A percentile compares a stretch with the other conserved stretches of the same genome.
These are phyloP conservation scores for Epizoanthus fatuus DNA, from an alignment of 92 coral and sea anemone genomes.

Conservation along the genomic window DNA sequence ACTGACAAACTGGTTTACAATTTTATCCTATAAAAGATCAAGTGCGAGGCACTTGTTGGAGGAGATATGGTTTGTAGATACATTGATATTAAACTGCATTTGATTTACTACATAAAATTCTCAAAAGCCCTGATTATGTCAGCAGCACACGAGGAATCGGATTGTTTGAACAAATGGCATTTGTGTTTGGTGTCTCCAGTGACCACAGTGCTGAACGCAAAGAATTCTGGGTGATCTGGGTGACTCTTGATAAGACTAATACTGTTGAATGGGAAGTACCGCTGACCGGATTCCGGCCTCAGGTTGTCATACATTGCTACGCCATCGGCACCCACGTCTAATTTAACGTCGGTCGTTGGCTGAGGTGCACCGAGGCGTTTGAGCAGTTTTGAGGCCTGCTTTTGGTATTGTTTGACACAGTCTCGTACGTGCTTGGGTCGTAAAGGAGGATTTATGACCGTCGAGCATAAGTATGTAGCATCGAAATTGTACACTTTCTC, in stretches of 20 bases:
- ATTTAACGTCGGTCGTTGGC: slow-evolving; percentile 70
- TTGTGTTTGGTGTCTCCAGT: slow-evolving; percentile 99
- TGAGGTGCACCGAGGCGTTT: slow-evolving; percentile 77
- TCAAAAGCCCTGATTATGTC: slow-evolving; percentile 78
- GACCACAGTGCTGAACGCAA: slow-evolving; percentile 94
- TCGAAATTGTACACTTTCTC: slow-evolving; percentile 75
- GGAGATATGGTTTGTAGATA: no score
- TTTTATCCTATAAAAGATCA: no score
- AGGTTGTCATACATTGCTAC: slow-evolving; percentile 83
- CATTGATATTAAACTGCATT: no score
- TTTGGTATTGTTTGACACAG: slow-evolving; percentile 91
- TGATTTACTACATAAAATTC: slow-evolving; percentile 48
- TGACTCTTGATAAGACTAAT: slow-evolving; percentile 82
- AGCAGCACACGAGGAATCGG: slow-evolving; percentile 56
- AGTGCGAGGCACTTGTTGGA: no score
- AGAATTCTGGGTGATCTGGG: slow-evolving; percentile 92
- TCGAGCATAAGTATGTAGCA: slow-evolving; percentile 90
- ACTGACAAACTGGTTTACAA: no score
- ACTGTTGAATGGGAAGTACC: slow-evolving; percentile 81
- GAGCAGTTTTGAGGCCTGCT: slow-evolving; percentile 76
- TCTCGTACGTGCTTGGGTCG: slow-evolving; percentile 94
- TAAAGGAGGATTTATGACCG: slow-evolving; percentile 93
- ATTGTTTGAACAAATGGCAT: slow-evolving; percentile 89
- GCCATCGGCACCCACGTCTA: slow-evolving; percentile 79
- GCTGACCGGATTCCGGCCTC: slow-evolving; percentile 66